phyloP scores from a whole-genome alignment of 2,888 invertebrate genomes.

The Agrilus cyanescens region DNA sequence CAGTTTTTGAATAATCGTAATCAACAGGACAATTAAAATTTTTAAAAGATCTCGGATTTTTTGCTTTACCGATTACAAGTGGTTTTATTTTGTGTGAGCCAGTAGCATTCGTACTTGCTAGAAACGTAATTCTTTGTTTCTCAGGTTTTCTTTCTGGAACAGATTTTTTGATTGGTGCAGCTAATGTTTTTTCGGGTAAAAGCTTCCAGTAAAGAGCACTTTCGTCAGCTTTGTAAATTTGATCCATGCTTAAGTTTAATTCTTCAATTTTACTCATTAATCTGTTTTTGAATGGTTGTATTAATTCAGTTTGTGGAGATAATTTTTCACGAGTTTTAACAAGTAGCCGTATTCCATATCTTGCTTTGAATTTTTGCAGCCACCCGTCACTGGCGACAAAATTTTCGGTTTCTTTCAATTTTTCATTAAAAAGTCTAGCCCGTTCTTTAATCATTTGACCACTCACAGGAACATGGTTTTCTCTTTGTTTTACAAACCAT shows the following conservation, averaged over 20 bases:
- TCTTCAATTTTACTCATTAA: too few species aligned
- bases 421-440: not conserved
- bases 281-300: conserved; percentile 10
- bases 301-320: conserved; percentile 8
- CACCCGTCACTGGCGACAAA: conserved; percentile 10
- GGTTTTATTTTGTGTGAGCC: conserved; percentile 1
- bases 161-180: too few species aligned
- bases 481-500: conserved; percentile 5
- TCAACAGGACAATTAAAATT: too few species aligned
- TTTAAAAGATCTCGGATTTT: too few species aligned
- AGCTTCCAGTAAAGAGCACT: not conserved
- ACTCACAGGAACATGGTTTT: conserved; percentile 1
- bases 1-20: too few species aligned
- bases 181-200: not conserved
- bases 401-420: conserved; percentile 1
- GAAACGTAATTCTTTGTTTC: conserved; percentile 1
- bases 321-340: conserved; percentile 11
- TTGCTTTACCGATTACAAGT: not conserved
- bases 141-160: not conserved
- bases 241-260: not conserved
- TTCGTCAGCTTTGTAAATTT: conserved; percentile 1
- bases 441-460: conserved; percentile 5
- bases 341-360: conserved; percentile 8
- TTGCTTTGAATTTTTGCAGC: conserved; percentile 8
- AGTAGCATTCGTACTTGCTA: not conserved